Evolutionary conservation across 2,888 invertebrate genomes (phyloP).

Genomic region (Lysandra bellargus): DNA sequence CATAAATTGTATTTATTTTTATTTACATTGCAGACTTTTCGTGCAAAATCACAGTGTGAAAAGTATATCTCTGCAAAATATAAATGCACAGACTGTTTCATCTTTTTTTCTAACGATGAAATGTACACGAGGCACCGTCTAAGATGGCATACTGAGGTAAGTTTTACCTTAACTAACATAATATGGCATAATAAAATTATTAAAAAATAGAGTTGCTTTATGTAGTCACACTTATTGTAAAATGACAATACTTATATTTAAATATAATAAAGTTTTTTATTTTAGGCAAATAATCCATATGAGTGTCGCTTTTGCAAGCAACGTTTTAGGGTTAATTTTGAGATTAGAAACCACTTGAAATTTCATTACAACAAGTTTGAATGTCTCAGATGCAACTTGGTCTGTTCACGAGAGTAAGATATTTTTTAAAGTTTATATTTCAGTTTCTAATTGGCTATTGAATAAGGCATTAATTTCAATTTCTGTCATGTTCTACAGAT

Average conservation of each 20-base stretch:
- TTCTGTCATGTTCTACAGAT: conserved; percentile 47
- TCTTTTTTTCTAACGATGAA: conserved; percentile 64
- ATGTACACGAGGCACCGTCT: conserved; percentile 60
- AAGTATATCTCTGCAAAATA: conserved; percentile 56
- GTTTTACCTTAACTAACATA: conserved; percentile 3
- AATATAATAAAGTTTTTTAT: conserved; percentile 18
- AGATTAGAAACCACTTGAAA: conserved; percentile 53
- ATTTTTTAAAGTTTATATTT: neutral
- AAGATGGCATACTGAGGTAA: conserved; percentile 62
- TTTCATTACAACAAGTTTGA: conserved; percentile 62
- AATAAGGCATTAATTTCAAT: neutral
- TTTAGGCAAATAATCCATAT: conserved; percentile 44
- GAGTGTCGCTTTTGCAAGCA: conserved; percentile 65
- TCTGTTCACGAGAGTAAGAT: conserved; percentile 63
- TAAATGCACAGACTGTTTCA: conserved; percentile 64
- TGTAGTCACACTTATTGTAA: neutral
- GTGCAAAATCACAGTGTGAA: conserved; percentile 47
- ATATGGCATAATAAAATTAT: neutral
- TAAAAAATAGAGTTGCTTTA: neutral
- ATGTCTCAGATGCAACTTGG: conserved; percentile 59
- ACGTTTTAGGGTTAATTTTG: conserved; percentile 59
- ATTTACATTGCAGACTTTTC: conserved; percentile 47
- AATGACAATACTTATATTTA: neutral
- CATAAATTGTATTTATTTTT: neutral
- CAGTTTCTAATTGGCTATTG: neutral